Evolutionary conservation across 2,888 invertebrate species (phyloP), one percentile per base, ranked within the genome.

Genomic region (Andrena bucephala): DNA sequence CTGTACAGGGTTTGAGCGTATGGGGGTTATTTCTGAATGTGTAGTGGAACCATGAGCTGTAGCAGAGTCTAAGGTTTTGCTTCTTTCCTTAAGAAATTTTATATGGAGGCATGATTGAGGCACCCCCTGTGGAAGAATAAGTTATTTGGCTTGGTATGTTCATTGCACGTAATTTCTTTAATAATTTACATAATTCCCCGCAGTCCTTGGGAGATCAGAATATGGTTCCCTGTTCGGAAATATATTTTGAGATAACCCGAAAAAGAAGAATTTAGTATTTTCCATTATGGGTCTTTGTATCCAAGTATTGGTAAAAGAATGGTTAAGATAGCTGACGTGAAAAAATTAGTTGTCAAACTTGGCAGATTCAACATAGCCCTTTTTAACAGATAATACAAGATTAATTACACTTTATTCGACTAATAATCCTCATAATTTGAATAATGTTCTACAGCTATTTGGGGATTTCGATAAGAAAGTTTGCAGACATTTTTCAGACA

Each of bases 371-470:
- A 42, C 42, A 13, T 4, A 42, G 3, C 0, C 42, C n/a, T 24
- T 20, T 63, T 36, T 36, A 24, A 42, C 36, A 33, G 63, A 13
- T 33, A 20, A 42, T 7, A 36, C 63, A 36, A 20, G 13, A 42
- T 42, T 13, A 42, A 24, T 36, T 63, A 63, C 63, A 36, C 7
- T 54, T 7, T 63, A 42, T 60, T 50, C 62, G 70, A 24, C 7
- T 50, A 69, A 62, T 33, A 59, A 31, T 31, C 66, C 50, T 63
- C 13, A 31, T 24, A 63, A 36, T 72, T 63, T 63, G 10, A 63
- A 63, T 72, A 73, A 67, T 29, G 29, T 10, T 13, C 29, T 29
- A 4, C 24, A 29, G 10, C 10, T 2, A 24, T 27, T 57, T 57
- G 57, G 57, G 24, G 24, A 27, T 57, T 10, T 20, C 27, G 65